Conservation (phyloP, 2,888 invertebrate genomes). For the Octonoba sinensis region DNA sequence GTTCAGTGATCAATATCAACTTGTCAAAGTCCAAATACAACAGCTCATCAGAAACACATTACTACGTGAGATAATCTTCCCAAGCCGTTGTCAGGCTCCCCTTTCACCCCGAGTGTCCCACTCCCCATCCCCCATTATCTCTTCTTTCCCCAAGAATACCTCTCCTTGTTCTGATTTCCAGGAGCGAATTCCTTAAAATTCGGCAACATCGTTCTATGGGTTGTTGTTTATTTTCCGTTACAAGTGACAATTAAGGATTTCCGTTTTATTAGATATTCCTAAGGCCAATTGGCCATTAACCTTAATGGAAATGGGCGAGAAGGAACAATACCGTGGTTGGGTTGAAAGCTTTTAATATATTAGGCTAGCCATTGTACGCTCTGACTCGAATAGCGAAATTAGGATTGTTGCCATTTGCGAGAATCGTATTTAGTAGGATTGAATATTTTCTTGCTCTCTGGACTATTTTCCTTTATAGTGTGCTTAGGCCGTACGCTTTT, state of each 20-base stretch:
- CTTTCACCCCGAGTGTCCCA: background rate
- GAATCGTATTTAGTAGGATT: too few relatives aligned
- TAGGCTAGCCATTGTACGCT: conserved; percentile 6
- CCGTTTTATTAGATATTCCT: conserved; percentile 44
- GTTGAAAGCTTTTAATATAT: conserved; percentile 40
- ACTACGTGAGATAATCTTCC: conserved; percentile 5
- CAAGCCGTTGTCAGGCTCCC: too few relatives aligned
- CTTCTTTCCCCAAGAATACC: background rate
- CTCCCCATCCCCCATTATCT: conserved; percentile 1
- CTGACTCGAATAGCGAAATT: too few relatives aligned
- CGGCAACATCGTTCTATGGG: background rate
- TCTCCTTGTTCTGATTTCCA: background rate
- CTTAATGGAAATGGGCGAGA: conserved; percentile 33
- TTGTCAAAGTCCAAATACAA: conserved; percentile 9
- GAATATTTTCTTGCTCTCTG: too few relatives aligned
- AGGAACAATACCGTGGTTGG: conserved; percentile 21
- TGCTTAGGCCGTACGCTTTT: too few relatives aligned
- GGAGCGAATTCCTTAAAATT: background rate
- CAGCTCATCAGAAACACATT: conserved; percentile 53
- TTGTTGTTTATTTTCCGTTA: conserved; percentile 43
- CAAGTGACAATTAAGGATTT: conserved; percentile 22
- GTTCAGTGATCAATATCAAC: background rate
- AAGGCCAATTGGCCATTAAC: conserved; percentile 44
- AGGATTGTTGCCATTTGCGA: too few relatives aligned
- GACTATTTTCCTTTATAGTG: too few relatives aligned